These are phyloP conservation scores for Alaudala cheleensis DNA, from an alignment of 2,113 vertebrate species.

Conservation along the genomic window DNA sequence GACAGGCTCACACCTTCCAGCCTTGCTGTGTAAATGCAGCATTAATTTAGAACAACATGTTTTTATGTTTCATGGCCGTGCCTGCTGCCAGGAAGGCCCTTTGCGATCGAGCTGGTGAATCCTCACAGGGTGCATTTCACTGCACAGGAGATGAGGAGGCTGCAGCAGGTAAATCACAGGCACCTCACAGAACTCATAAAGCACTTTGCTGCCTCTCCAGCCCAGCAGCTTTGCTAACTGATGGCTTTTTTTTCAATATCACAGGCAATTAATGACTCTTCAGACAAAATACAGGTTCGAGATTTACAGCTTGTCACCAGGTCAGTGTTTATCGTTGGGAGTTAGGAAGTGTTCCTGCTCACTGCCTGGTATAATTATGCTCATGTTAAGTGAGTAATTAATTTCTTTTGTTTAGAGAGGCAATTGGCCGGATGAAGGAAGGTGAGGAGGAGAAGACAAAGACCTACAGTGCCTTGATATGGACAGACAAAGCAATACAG, in stretches of 20 bases:
- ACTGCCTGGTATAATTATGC: not conserved
- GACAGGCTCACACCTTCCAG: conserved; percentile 52
- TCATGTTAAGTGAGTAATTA: conserved; percentile 25
- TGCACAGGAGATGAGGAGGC: conserved; percentile 80
- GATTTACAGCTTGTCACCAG: conserved; percentile 95
- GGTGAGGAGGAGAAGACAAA: conserved; percentile 98
- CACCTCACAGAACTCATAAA: not conserved
- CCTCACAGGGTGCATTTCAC: conserved; percentile 82
- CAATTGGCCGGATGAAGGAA: conserved; percentile 93
- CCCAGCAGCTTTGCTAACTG: conserved; percentile 39
- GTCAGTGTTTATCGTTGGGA: conserved; percentile 68
- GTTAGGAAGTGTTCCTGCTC: not conserved
- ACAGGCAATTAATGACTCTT: conserved; percentile 89
- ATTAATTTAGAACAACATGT: conserved; percentile 59
- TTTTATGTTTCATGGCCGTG: conserved; percentile 58
- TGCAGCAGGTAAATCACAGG: conserved; percentile 87
- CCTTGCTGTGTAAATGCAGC: conserved; percentile 26
- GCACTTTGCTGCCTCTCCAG: not conserved
- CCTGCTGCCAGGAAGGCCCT: conserved; percentile 90
- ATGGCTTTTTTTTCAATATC: conserved; percentile 8
- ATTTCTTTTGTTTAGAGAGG: conserved; percentile 81
- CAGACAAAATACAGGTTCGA: conserved; percentile 92
- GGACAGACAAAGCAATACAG: conserved; percentile 85
- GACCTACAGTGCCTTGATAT: conserved; percentile 92
- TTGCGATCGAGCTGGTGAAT: conserved; percentile 94